Conservation (phyloP, 2,888 invertebrate genomes). For the Lithophane semibrunnea region DNA sequence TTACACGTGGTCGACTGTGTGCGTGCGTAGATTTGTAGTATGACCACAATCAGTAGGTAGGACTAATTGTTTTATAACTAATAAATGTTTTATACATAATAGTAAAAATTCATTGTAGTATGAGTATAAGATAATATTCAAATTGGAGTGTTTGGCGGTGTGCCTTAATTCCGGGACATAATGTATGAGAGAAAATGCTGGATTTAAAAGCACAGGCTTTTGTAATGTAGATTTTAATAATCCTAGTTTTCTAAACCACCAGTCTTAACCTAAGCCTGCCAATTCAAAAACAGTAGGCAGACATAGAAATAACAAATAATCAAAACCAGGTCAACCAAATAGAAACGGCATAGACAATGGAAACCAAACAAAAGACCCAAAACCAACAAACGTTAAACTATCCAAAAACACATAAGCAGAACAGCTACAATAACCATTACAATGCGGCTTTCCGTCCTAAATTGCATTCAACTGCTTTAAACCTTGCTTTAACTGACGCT, state of each 20-base stretch:
- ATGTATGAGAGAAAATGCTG: neutral
- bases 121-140: no score
- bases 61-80: no score
- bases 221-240: slow-evolving; percentile 8
- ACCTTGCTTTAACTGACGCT: slow-evolving; percentile 22
- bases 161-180: no score
- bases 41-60: no score
- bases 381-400: slow-evolving; percentile 21
- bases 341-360: slow-evolving; percentile 19
- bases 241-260: neutral
- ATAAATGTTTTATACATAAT: no score
- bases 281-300: neutral
- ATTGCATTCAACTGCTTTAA: slow-evolving; percentile 36
- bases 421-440: slow-evolving; percentile 24
- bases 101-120: no score
- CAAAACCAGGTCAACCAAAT: slow-evolving; percentile 14
- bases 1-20: no score
- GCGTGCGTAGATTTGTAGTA: no score
- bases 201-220: neutral
- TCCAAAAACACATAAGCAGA: slow-evolving; percentile 26
- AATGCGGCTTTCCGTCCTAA: slow-evolving; percentile 24
- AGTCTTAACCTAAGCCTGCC: neutral
- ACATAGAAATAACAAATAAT: neutral
- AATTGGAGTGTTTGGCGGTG: no score
- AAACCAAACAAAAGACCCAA: slow-evolving; percentile 26